Conservation (phyloP, 2,797 vertebrate species). For the Phyllotis vaccarum region DNA sequence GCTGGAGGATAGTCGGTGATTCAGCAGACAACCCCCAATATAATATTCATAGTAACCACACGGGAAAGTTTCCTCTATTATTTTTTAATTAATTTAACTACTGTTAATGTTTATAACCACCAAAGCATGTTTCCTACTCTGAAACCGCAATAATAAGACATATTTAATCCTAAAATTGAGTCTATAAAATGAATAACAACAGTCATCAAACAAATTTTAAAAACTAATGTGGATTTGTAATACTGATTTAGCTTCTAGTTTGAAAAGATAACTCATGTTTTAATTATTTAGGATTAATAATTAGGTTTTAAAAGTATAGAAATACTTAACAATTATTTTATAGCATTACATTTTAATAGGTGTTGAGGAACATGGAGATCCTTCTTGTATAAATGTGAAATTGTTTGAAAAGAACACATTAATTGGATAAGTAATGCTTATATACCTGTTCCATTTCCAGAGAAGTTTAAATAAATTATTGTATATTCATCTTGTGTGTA, state of each 20-base stretch:
- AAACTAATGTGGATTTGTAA: background rate
- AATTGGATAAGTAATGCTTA: background rate
- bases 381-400: background rate
- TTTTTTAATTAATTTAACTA: background rate
- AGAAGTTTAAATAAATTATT: background rate
- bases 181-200: background rate
- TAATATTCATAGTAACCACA: background rate
- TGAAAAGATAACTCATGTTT: background rate
- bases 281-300: background rate
- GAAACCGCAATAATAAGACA: background rate
- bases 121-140: background rate
- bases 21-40: background rate
- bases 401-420: background rate
- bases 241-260: background rate
- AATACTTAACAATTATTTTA: too few species aligned
- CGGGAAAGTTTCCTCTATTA: background rate
- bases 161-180: background rate
- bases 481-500: background rate
- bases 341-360: background rate
- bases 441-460: background rate
- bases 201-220: background rate
- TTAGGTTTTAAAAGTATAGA: background rate
- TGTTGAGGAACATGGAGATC: background rate
- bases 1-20: background rate
- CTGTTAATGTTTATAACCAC: background rate